These are phyloP conservation scores for Agrochola macilenta DNA, from an alignment of 2,888 invertebrate genomes.

Conservation along the genomic window DNA sequence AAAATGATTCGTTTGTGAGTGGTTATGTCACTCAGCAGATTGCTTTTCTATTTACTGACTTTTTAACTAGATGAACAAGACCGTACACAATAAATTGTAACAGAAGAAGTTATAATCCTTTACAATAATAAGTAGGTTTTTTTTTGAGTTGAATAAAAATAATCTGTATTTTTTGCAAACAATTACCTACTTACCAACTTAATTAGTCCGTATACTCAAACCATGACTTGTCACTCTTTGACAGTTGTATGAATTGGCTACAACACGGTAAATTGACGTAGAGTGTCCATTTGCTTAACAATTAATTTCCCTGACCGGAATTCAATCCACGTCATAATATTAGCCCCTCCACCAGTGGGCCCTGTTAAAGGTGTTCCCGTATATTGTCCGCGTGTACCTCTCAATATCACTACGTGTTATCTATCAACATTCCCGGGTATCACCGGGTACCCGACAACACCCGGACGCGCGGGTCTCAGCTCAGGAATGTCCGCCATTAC, in stretches of 20 bases:
- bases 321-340: slow-evolving; percentile 3
- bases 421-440: slow-evolving; percentile 18
- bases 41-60: neutral
- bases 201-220: neutral
- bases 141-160: neutral
- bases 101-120: neutral
- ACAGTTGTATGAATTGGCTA: neutral
- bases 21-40: slow-evolving; percentile 24
- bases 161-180: neutral
- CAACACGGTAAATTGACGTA: neutral
- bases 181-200: neutral
- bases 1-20: slow-evolving; percentile 2
- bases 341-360: neutral
- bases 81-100: neutral
- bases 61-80: neutral
- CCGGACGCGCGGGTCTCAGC: neutral
- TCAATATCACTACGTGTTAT: no score
- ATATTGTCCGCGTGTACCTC: no score
- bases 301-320: neutral
- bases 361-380: no score
- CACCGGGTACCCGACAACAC: neutral
- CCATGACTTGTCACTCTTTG: neutral
- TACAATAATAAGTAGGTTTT: neutral
- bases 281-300: neutral
- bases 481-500: slow-evolving; percentile 17